Evolutionary conservation across 2,113 vertebrate species (phyloP).

Genomic region (Salminus brasiliensis): DNA sequence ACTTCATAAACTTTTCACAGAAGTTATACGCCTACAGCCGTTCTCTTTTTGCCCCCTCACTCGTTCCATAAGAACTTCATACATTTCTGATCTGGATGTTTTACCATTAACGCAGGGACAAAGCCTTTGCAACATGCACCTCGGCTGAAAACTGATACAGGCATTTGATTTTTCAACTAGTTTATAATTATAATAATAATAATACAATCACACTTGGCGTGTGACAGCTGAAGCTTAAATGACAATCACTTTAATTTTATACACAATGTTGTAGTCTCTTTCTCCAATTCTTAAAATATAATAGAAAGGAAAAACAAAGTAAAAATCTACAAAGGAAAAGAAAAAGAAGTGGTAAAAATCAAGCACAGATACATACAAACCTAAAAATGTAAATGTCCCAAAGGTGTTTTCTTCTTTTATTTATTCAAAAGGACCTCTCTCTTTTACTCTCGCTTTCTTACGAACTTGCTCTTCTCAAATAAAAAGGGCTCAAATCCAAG

Average conservation of each 20-base stretch:
- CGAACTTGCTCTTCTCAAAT: slow-evolving; percentile 38
- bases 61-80: not conserved
- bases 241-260: slow-evolving; percentile 78
- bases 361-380: slow-evolving; percentile 83
- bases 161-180: slow-evolving; percentile 78
- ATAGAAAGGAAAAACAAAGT: slow-evolving; percentile 70
- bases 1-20: slow-evolving; percentile 68
- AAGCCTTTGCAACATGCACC: slow-evolving; percentile 84
- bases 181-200: slow-evolving; percentile 71
- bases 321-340: slow-evolving; percentile 82
- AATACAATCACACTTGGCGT: slow-evolving; percentile 83
- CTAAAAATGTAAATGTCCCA: slow-evolving; percentile 75
- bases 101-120: slow-evolving; percentile 66
- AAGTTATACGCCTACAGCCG: slow-evolving; percentile 57
- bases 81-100: slow-evolving; percentile 34
- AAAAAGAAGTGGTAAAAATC: slow-evolving; percentile 85
- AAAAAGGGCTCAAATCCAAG: slow-evolving; percentile 77
- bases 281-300: slow-evolving; percentile 82
- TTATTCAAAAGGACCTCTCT: slow-evolving; percentile 43
- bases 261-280: slow-evolving; percentile 76
- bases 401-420: slow-evolving; percentile 59
- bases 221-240: slow-evolving; percentile 85
- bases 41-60: slow-evolving; percentile 40
- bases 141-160: slow-evolving; percentile 85
- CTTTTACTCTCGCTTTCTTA: slow-evolving; percentile 53